Evolutionary conservation across 2,888 invertebrate genomes (phyloP).

Genomic region (Agonopterix subpropinquella): DNA sequence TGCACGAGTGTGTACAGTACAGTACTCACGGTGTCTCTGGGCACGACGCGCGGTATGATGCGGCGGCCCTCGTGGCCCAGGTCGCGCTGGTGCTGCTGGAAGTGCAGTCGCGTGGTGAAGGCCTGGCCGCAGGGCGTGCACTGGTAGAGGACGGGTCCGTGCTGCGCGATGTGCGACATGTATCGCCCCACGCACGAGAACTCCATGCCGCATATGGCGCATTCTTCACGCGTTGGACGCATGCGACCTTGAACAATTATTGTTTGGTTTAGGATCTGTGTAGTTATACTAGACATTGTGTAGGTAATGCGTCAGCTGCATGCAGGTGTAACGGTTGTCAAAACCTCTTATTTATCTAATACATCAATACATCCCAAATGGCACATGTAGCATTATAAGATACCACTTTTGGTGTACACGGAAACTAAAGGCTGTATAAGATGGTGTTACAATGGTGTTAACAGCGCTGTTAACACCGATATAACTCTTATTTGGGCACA

Average conservation of each 20-base stretch:
- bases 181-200: constrained; percentile 65
- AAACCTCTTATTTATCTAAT: too few species aligned
- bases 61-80: constrained; percentile 71
- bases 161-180: constrained; percentile 76
- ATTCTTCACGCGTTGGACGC: constrained; percentile 47
- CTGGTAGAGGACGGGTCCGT: constrained; percentile 77
- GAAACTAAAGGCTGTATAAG: too few species aligned
- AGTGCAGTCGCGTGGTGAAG: constrained; percentile 64
- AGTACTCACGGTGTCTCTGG: not conserved
- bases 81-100: constrained; percentile 75
- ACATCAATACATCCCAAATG: too few species aligned
- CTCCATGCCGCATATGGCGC: constrained; percentile 64
- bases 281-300: too few species aligned
- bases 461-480: too few species aligned
- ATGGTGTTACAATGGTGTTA: too few species aligned
- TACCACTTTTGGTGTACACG: too few species aligned
- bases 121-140: constrained; percentile 70
- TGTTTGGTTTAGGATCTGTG: too few species aligned
- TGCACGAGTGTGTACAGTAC: constrained; percentile 43
- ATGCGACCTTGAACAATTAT: constrained; percentile 35
- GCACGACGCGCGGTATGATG: constrained; percentile 23
- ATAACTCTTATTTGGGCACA: too few species aligned
- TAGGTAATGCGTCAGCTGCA: too few species aligned
- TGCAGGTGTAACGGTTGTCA: too few species aligned
- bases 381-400: too few species aligned